A percentile compares a stretch with the other conserved stretches of the same genome.
Evolutionary conservation across 2,888 invertebrate genomes (phyloP).

Genomic region (Helleia helle): DNA sequence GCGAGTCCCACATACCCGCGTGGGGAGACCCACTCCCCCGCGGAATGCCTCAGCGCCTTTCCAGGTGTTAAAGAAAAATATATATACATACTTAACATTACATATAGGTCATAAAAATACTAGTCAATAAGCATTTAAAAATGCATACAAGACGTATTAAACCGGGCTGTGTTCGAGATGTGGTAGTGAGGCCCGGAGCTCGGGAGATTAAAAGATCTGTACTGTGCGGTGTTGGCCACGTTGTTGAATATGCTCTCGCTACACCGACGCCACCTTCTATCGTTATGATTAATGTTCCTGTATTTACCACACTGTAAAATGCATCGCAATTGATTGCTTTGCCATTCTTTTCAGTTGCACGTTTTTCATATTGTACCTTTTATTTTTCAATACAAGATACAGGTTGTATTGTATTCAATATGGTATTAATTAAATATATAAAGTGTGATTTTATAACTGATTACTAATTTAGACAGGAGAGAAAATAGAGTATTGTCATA

Average conservation of each 20-base stretch:
- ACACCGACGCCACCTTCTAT: slow-evolving; percentile 33
- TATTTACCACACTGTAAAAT: slow-evolving; percentile 33
- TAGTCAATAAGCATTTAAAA: slow-evolving; percentile 11
- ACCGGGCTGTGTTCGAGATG: slow-evolving; percentile 18
- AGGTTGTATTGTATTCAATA: no score
- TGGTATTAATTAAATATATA: no score
- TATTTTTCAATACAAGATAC: no score
- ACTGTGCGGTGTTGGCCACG: slow-evolving; percentile 42
- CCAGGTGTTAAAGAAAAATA: no score
- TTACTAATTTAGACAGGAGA: no score
- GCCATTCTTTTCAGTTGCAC: slow-evolving; percentile 29
- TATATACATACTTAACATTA: no score
- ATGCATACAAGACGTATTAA: slow-evolving; percentile 18
- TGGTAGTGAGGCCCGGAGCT: slow-evolving; percentile 24
- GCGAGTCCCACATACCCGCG: no score
- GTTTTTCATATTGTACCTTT: no score
- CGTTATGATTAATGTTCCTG: slow-evolving; percentile 55
- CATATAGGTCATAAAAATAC: not conserved
- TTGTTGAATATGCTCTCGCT: slow-evolving; percentile 40
- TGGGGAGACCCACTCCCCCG: no score
- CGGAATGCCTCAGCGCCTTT: no score
- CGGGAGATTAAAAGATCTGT: slow-evolving; percentile 63
- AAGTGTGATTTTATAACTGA: no score
- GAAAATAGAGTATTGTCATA: no score
- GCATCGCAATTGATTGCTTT: slow-evolving; percentile 32